Base-by-base conservation (phyloP, 2,797 vertebrate genomes). In the Tiaroga cobitis region DNA sequence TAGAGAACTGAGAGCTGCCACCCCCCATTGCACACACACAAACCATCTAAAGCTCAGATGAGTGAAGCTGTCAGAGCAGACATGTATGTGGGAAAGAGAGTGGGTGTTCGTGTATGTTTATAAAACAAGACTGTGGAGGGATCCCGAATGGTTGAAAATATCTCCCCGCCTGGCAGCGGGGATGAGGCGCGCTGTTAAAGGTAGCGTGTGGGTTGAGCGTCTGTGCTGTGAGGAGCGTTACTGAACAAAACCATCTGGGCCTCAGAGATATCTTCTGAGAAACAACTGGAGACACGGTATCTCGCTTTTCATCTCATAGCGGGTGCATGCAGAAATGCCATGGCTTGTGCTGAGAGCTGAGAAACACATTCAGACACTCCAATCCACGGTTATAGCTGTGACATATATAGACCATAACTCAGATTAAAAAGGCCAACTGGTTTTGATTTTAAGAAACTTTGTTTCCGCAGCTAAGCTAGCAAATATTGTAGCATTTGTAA, bases 91-190 rank as follows among this genome's bases (percentile, higher is more conserved):
- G 73, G 85, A 69, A 82, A 72, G 80, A 26, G 26, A 77, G 85
- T 83, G 78, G 79, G 81, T 83, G 83, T 69, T 80, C 19, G 49
- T 63, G 87, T 72, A n/a, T 79, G 80, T 84, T 86, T 89, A 80
- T 85, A 87, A 88, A 68, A 82, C 83, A 88, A 88, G 86, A 89
- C 84, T 75, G 81, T 26, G 61, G 86, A 91, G 92, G 89, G 92
- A 92, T 92, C 92, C 91, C 93, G 82, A 83, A 86, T 86, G 90
- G 90, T 85, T 82, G 86, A 73, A 87, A 79, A 82, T 80, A 81
- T 88, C 83, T 90, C 78, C 84, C 87, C 86, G 81, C 72, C 78
- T 90, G 79, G 77, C 72, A 73, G 86, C 73, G 80, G 83, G 85
- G 89, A 91, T 87, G 85, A 91, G 90, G 89, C 70, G 84, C 90